These are phyloP conservation scores for Pollimyrus isidori DNA, from an alignment of 2,113 vertebrate genomes.

Conservation along the genomic window DNA sequence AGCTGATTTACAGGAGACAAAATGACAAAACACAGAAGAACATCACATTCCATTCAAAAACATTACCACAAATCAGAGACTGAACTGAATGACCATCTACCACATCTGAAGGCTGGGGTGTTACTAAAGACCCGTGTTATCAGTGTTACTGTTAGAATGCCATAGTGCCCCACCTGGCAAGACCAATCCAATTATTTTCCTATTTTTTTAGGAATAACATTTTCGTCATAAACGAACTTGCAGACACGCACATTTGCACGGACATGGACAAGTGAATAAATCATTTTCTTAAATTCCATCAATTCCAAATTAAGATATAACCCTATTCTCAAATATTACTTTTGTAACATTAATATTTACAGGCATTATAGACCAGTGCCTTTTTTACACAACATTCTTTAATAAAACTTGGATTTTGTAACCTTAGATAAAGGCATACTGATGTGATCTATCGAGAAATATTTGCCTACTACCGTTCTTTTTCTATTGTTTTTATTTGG, in stretches of 20 bases:
- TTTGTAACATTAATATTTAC: background rate
- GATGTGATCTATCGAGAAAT: background rate
- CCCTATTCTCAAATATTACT: background rate
- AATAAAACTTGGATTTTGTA: background rate
- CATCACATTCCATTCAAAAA: background rate
- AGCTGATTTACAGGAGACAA: conserved; percentile 48
- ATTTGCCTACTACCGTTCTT: background rate
- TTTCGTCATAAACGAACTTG: background rate
- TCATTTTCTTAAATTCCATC: background rate
- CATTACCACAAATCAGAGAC: background rate
- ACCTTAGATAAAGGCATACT: background rate
- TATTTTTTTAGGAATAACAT: background rate
- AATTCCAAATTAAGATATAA: background rate
- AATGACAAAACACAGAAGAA: background rate
- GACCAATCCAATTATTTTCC: too few relatives aligned
- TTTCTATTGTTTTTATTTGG: background rate
- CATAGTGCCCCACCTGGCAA: too few relatives aligned
- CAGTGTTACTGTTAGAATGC: too few relatives aligned
- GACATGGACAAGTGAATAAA: background rate
- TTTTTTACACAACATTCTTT: background rate
- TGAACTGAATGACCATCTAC: background rate
- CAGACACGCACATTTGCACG: background rate
- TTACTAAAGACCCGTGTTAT: too few relatives aligned
- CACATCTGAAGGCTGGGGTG: background rate
- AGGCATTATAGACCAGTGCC: background rate